Evolutionary conservation across 2,113 vertebrate genomes (phyloP).

Genomic region (Serilophus lunatus): DNA sequence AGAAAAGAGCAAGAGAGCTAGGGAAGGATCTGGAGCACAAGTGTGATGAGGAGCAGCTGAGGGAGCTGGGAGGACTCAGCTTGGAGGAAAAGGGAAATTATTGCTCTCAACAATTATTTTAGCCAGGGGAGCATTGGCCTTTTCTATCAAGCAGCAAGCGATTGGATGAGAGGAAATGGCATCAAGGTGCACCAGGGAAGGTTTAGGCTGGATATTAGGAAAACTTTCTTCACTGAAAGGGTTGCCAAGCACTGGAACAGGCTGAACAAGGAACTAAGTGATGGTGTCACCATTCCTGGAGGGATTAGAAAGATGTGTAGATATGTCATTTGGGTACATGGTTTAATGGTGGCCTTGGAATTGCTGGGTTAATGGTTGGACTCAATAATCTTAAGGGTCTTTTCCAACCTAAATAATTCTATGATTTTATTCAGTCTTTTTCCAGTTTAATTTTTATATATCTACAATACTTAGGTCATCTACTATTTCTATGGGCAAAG

Average conservation of each 20-base stretch:
- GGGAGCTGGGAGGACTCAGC: neutral
- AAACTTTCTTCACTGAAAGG: neutral
- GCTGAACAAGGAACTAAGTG: neutral
- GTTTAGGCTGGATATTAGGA: neutral
- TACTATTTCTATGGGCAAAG: neutral
- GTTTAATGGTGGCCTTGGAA: neutral
- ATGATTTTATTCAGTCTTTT: neutral
- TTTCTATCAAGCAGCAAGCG: neutral
- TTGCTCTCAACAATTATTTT: neutral
- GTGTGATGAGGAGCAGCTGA: neutral
- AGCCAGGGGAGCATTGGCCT: neutral
- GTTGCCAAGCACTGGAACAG: neutral
- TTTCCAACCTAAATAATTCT: neutral
- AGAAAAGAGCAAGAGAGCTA: neutral
- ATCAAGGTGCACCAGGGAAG: neutral
- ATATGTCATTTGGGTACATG: neutral
- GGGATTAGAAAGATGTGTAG: neutral
- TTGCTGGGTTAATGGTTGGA: neutral
- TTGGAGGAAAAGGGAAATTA: neutral
- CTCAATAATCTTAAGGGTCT: neutral
- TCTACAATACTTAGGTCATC: neutral
- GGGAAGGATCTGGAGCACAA: neutral
- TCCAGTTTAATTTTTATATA: neutral
- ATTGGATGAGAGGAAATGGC: neutral
- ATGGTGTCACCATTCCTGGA: neutral